A percentile compares a stretch with the other conserved stretches of the same genome.
Conservation (phyloP, 2,113 vertebrate species). For the Trogon surrucura region DNA sequence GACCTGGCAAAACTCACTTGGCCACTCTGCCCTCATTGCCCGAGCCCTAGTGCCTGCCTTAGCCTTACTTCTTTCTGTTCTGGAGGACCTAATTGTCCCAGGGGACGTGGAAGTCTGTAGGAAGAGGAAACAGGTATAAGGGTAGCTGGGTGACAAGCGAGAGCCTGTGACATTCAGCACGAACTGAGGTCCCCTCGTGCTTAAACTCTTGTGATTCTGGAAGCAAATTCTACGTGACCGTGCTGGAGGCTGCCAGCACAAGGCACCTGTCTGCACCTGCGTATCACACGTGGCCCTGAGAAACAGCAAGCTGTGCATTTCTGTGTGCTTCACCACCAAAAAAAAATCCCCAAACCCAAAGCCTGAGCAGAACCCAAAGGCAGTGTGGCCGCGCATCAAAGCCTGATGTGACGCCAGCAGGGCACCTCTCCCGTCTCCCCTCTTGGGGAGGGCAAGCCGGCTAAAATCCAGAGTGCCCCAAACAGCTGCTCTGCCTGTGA, state of each 20-base stretch:
- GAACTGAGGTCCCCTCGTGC: neutral
- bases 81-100: neutral
- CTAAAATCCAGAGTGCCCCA: neutral
- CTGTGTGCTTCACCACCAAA: neutral
- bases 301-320: neutral
- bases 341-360: neutral
- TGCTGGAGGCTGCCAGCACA: neutral
- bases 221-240: rapidly evolving
- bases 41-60: neutral
- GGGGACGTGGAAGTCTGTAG: neutral
- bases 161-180: neutral
- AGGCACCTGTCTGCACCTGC: neutral
- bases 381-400: neutral
- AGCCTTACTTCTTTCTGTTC: neutral
- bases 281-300: rapidly evolving
- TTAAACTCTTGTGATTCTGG: neutral
- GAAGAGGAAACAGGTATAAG: neutral
- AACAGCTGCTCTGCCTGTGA: neutral
- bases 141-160: no score
- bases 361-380: neutral
- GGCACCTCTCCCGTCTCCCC: neutral
- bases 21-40: neutral
- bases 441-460: neutral
- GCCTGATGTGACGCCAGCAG: neutral
- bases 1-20: neutral